Evolutionary conservation across 2,888 invertebrate species (phyloP).

Genomic region (Arrhopalites spinosus): DNA sequence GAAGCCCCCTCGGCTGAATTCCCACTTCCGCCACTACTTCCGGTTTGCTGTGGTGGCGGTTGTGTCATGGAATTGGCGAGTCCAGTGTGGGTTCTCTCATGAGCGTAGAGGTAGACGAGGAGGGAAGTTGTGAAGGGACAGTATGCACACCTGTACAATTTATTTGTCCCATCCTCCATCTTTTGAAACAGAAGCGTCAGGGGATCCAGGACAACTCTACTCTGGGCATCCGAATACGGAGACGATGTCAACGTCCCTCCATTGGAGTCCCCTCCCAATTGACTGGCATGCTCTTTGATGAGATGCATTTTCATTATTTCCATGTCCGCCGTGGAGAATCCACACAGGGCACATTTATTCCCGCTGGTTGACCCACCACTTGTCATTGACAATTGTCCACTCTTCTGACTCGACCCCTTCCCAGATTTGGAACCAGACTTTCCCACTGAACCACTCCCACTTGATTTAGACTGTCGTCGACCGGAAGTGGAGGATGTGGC

Average conservation of each 20-base stretch:
- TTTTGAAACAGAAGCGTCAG: constrained; percentile 55
- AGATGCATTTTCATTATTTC: constrained; percentile 61
- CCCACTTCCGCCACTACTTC: neutral
- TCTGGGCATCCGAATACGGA: constrained; percentile 1
- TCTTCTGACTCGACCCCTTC: neutral
- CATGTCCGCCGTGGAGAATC: constrained; percentile 57
- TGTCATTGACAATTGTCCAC: constrained; percentile 2
- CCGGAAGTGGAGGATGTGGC: constrained; percentile 1
- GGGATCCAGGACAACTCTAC: constrained; percentile 50
- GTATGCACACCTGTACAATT: constrained; percentile 85
- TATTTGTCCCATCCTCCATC: constrained; percentile 58
- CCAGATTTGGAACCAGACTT: neutral
- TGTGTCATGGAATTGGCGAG: constrained; percentile 55
- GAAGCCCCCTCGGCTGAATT: constrained; percentile 20
- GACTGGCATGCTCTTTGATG: constrained; percentile 61
- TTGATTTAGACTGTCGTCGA: neutral
- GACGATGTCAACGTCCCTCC: neutral
- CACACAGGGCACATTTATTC: constrained; percentile 59
- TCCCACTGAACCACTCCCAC: constrained; percentile 10
- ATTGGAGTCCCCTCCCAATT: constrained; percentile 32
- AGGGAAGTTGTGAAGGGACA: constrained; percentile 89
- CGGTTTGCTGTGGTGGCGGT: neutral
- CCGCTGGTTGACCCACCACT: constrained; percentile 43
- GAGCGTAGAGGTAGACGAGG: constrained; percentile 87
- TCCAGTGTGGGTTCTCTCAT: constrained; percentile 79